phyloP scores from a whole-genome alignment of 2,797 vertebrate species.

The Darevskia mixta region DNA sequence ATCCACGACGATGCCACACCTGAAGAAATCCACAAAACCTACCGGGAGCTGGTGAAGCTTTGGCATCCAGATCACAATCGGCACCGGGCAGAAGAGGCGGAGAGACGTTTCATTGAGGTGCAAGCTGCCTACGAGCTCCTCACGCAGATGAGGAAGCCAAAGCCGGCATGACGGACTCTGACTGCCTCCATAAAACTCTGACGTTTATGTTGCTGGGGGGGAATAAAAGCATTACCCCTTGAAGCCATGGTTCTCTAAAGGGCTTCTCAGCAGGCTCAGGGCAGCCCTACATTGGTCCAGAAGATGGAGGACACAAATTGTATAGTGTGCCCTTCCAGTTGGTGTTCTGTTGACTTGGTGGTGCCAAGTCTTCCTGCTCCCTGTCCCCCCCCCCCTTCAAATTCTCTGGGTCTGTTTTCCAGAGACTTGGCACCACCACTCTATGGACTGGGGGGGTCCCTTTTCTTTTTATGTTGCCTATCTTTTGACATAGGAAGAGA shows the following conservation, averaged over 20 bases:
- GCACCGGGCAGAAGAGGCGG: conserved; percentile 80
- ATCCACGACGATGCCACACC: conserved; percentile 79
- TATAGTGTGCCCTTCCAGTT: neutral
- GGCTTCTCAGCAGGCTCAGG: neutral
- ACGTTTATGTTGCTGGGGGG: neutral
- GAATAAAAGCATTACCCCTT: neutral
- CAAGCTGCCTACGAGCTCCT: conserved; percentile 89
- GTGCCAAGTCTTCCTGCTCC: neutral
- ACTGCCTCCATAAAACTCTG: neutral
- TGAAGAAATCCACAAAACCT: conserved; percentile 86
- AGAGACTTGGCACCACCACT: neutral
- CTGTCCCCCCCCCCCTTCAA: neutral
- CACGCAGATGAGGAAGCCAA: conserved; percentile 53
- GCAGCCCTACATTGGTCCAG: neutral
- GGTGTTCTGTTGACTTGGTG: neutral
- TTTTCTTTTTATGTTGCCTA: neutral
- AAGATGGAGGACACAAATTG: neutral
- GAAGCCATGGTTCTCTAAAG: neutral
- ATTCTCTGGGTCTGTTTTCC: neutral
- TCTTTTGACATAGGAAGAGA: neutral
- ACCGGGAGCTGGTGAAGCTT: conserved; percentile 85
- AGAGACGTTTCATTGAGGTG: conserved; percentile 87
- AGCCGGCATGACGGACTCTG: neutral
- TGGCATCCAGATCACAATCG: conserved; percentile 94
- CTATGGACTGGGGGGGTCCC: too few species aligned